phyloP scores from a whole-genome alignment of 2,888 invertebrate genomes.

The Neoaliturus tenellus region DNA sequence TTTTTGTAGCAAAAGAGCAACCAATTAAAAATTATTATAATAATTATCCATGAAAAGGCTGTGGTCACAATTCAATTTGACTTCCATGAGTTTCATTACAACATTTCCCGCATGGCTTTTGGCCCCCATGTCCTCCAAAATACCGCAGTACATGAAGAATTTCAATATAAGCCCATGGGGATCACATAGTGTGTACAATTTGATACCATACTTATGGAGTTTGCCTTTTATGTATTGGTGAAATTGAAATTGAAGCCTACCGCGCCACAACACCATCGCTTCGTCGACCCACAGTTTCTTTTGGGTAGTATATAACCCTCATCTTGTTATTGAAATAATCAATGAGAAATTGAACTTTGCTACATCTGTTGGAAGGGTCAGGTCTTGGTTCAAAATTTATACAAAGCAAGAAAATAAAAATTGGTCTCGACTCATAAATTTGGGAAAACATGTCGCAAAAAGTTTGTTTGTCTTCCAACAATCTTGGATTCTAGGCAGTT shows the following conservation, averaged over 20 bases:
- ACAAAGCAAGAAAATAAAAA: conserved; percentile 70
- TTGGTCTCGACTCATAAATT: conserved; percentile 69
- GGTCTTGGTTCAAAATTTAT: conserved; percentile 66
- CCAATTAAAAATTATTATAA: conserved; percentile 13
- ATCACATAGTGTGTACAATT: conserved; percentile 31
- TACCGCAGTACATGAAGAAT: conserved; percentile 25
- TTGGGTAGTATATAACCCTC: conserved; percentile 5
- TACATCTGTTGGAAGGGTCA: not conserved
- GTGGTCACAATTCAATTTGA: conserved; percentile 22
- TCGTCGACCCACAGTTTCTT: conserved; percentile 9
- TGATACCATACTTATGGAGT: conserved; percentile 21
- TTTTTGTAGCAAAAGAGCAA: not conserved
- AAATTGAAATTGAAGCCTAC: not conserved
- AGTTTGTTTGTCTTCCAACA: conserved; percentile 70
- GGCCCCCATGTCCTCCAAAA: conserved; percentile 12
- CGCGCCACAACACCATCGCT: conserved; percentile 20
- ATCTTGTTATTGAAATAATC: conserved; percentile 44
- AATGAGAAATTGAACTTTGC: not conserved
- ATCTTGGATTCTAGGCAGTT: conserved; percentile 69
- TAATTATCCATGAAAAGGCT: conserved; percentile 28
- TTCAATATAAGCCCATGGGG: conserved; percentile 28
- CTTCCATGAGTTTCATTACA: not conserved
- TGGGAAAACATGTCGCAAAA: conserved; percentile 68
- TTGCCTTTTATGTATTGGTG: conserved; percentile 35
- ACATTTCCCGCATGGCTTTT: conserved; percentile 25